Conservation (phyloP, 2,888 invertebrate genomes). For the Drosophila fulvimacula region DNA sequence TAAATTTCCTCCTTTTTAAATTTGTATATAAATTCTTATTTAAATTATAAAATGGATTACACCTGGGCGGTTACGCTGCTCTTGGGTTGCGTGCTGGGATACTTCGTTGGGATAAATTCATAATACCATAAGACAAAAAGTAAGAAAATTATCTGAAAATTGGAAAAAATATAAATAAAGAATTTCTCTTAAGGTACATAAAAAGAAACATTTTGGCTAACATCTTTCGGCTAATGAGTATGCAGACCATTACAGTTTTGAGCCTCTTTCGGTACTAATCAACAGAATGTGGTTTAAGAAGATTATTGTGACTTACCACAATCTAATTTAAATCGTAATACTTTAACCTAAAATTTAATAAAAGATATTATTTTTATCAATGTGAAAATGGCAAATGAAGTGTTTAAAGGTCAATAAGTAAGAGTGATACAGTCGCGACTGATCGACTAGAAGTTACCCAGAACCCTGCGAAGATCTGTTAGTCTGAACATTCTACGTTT, state of each 20-base stretch:
- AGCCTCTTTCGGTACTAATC: background rate
- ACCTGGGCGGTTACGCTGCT: constrained; percentile 1
- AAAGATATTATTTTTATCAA: background rate
- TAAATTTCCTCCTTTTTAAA: no score
- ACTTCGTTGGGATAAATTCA: background rate
- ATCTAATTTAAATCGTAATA: background rate
- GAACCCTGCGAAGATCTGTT: no score
- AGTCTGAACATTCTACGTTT: no score
- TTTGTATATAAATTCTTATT: no score
- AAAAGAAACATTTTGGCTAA: background rate
- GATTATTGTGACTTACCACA: background rate
- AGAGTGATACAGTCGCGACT: no score
- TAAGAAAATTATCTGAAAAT: background rate
- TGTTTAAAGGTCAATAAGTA: no score
- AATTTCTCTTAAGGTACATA: background rate
- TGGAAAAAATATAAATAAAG: no score
- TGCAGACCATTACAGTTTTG: background rate
- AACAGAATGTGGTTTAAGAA: background rate
- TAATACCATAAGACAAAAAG: background rate
- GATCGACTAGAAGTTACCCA: no score
- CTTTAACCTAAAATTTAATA: background rate
- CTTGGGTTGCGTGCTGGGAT: background rate
- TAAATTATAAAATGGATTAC: constrained; percentile 4
- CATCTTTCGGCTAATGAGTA: background rate
- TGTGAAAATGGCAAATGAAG: no score